Evolutionary conservation across 2,113 vertebrate species (phyloP).

Genomic region (Hassar affinis): DNA sequence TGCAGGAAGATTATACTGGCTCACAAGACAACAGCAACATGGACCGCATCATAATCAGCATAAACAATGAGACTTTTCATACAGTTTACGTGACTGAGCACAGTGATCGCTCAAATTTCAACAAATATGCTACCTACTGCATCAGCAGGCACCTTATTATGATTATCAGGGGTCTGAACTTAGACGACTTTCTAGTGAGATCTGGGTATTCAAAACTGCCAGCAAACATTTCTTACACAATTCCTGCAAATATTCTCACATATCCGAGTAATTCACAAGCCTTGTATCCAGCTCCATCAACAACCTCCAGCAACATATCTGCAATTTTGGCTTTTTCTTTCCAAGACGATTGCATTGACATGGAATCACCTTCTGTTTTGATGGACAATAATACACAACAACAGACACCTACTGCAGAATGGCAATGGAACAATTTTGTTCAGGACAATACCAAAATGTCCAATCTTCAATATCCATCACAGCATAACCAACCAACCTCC

Average conservation of each 20-base stretch:
- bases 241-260: neutral
- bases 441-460: neutral
- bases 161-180: neutral
- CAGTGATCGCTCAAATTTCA: too few relatives aligned
- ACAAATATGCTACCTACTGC: too few relatives aligned
- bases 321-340: too few relatives aligned
- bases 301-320: neutral
- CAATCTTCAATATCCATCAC: too few relatives aligned
- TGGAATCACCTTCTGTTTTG: neutral
- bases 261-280: neutral
- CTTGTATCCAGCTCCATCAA: neutral
- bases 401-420: neutral
- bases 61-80: too few relatives aligned
- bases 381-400: neutral
- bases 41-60: too few relatives aligned
- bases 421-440: neutral
- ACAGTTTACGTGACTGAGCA: too few relatives aligned
- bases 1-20: neutral
- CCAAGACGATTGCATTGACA: neutral
- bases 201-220: neutral
- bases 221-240: neutral
- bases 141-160: conserved; percentile 15
- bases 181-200: conserved; percentile 23
- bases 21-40: too few relatives aligned
- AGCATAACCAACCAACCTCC: too few relatives aligned